A percentile compares a stretch with the other conserved stretches of the same genome.
Evolutionary conservation across 1,140 invertebrate species (phyloP).

Genomic region (Bombus terrestris): DNA sequence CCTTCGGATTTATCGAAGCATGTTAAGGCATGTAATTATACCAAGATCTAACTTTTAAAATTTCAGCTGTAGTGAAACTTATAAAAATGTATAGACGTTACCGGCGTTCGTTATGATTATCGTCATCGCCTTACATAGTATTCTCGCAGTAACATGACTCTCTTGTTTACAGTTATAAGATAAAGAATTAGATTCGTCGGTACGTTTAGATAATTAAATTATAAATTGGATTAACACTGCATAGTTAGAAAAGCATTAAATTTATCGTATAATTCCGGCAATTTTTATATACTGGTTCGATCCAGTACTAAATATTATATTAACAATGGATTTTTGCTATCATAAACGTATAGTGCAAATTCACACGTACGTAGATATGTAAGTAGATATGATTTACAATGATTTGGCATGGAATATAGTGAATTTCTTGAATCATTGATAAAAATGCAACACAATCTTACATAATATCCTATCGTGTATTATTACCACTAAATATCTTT

Average conservation of each 20-base stretch:
- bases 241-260: no score
- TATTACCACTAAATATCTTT: not conserved
- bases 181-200: not conserved
- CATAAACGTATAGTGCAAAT: not conserved
- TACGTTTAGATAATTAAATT: not conserved
- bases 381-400: not conserved
- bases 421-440: not conserved
- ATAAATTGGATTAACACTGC: no score
- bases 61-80: no score
- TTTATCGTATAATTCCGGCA: not conserved
- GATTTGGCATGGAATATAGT: conserved; percentile 1
- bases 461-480: not conserved
- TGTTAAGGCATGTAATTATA: no score
- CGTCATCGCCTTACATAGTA: not conserved
- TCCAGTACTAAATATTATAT: not conserved
- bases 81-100: not conserved
- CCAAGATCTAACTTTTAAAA: no score
- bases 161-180: not conserved
- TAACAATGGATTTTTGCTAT: not conserved
- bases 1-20: no score
- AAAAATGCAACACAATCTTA: not conserved
- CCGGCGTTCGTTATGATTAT: not conserved
- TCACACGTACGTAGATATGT: not conserved
- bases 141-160: not conserved
- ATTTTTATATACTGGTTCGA: not conserved